Evolutionary conservation across 2,113 vertebrate genomes (phyloP), one percentile per base, ranked within the genome.

Genomic region (Panurus biarmicus): DNA sequence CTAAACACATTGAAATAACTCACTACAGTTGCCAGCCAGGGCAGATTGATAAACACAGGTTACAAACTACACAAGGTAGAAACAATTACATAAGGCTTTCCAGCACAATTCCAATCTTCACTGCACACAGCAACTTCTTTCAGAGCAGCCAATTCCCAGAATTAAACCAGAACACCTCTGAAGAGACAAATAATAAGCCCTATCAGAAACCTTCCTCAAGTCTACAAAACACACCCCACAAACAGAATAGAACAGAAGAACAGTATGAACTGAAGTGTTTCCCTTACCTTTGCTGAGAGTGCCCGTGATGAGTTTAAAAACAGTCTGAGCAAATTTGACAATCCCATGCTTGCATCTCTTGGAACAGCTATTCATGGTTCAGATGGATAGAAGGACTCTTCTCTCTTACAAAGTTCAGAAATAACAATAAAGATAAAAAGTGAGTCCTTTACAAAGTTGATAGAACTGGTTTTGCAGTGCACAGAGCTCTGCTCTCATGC

Each of bases 241-340:
- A 47, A 82, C 28, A 50, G 42, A 47, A 48, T 4, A 36, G 29
- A 65, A 50, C 21, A 65, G 40, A 58, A 58, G 14, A 67, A 48
- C 26, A 21, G 53, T 10, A 24, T 35, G 44, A 83, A 79, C 11
- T 10, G 21, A 57, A 64, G 70, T 2, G 2, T n/a, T 78, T 57
- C 62, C 75, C 97, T 79, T 98, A 99, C 99, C 99, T 99, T 99
- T 99, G 90, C 80, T 98, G 85, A 99, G 99, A 20, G 98, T 99
- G 83, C 99, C 99, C 1, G 98, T 98, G 96, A 99, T 97, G 87
- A 99, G 98, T 96, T 97, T 99, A 94, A 98, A 98, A 93, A 99
- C 56, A 54, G 98, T 98, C 96, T 98, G 95, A 54, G 96, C 98
- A 92, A 98, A 99, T 98, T 99, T 99, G 94, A 98, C 97, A 19